phyloP scores from a whole-genome alignment of 2,113 vertebrate genomes.

The Ciconia stormi region DNA sequence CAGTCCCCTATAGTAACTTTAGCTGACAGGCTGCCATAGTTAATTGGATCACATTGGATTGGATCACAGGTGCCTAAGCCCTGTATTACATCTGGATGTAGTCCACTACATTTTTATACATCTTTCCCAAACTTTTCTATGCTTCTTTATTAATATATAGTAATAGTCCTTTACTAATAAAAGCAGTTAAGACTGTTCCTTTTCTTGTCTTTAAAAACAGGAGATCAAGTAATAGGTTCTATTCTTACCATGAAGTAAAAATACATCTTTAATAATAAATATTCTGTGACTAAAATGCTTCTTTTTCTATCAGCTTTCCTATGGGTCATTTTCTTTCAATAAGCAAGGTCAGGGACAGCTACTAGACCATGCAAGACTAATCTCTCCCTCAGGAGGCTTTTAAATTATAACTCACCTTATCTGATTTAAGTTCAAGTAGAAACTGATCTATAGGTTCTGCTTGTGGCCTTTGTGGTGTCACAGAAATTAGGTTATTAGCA shows the following conservation, averaged over 20 bases:
- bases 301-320: not conserved
- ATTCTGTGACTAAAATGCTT: not conserved
- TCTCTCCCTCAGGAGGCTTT: not conserved
- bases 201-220: not conserved
- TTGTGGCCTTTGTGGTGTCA: not conserved
- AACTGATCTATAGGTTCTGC: not conserved
- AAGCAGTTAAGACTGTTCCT: not conserved
- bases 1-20: not conserved
- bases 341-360: conserved; percentile 10
- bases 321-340: not conserved
- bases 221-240: not conserved
- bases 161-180: not conserved
- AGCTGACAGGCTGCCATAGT: conserved; percentile 7
- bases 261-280: not conserved
- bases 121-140: not conserved
- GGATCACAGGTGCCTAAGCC: not conserved
- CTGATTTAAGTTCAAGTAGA: conserved; percentile 13
- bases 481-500: not conserved
- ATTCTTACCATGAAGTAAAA: not conserved
- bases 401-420: conserved; percentile 23
- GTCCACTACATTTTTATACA: not conserved
- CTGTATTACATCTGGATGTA: not conserved
- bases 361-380: not conserved
- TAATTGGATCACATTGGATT: not conserved
- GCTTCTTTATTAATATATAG: not conserved